These are phyloP conservation scores for Archaeoteleia sp. DNA, from an alignment of 2,888 invertebrate species.

Conservation along the genomic window DNA sequence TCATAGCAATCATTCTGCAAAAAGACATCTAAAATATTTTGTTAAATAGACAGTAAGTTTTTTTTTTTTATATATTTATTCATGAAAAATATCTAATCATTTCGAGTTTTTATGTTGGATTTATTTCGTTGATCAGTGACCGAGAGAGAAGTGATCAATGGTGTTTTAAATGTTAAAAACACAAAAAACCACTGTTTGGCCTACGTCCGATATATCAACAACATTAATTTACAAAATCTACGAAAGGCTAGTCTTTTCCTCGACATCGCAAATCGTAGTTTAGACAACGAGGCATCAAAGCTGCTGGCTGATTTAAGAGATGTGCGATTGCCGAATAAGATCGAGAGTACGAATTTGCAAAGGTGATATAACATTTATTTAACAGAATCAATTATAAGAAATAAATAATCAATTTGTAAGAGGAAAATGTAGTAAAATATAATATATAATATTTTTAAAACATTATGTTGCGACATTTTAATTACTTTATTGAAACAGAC, in stretches of 20 bases:
- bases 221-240: constrained; percentile 96
- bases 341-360: constrained; percentile 91
- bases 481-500: no score
- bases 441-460: no score
- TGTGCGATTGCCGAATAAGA: constrained; percentile 90
- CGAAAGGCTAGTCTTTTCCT: constrained; percentile 96
- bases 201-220: constrained; percentile 96
- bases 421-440: no score
- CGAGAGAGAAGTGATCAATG: constrained; percentile 97
- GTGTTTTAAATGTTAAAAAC: constrained; percentile 93
- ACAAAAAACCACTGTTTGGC: constrained; percentile 97
- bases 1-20: no score
- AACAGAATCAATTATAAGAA: no score
- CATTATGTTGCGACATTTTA: no score
- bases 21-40: no score
- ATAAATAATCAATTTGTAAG: no score
- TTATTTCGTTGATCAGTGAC: constrained; percentile 88
- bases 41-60: no score
- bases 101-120: neutral
- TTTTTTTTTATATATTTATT: no score
- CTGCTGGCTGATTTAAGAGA: constrained; percentile 92
- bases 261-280: constrained; percentile 92
- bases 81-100: no score
- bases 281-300: constrained; percentile 95
- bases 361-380: no score